Base-by-base conservation (phyloP, 2,113 vertebrate species). In the Aphyosemion australe region DNA sequence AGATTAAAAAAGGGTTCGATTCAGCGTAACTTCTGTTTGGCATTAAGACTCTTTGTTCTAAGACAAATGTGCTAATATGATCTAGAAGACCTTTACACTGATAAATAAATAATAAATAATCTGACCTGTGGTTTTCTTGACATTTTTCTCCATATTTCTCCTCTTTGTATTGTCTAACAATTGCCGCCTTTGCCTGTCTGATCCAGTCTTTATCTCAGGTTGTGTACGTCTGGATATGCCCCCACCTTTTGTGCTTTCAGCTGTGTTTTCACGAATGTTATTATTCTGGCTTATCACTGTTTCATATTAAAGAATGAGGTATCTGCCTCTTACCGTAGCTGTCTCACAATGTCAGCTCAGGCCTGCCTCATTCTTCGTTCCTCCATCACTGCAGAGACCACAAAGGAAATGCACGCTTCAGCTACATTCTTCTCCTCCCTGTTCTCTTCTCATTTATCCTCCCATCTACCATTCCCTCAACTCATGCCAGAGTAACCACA, bases 401-500 rank as follows among this genome's bases (percentile, higher is more conserved):
- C 61, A 69, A 32, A 70, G 61, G 14, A 16, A 70, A 37, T 59
- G 21, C 19, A 19, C 53, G 67, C 63, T 63, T 71, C 58, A 74
- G 70, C 66, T 45, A 52, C 62, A 74, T 74, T 56, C 26, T 50
- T 48, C 62, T 42, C 39, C 55, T 46, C 19, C 43, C 50, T 47
- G 2, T 32, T 57, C 43, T 39, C 49, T 42, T 75, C 75, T 69
- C 49, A 59, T 78, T 67, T 69, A 57, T 65, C 34, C 45, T 63
- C 50, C 45, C 39, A 14, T 65, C 61, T 39, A 16, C 66, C 42
- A 58, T 70, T 65, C 70, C 46, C 61, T 68, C 61, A 37, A 59
- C 57, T 71, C 70, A 14, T n/a, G 64, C 64, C 66, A 62, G 74
- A 77, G 65, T 21, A 77, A 76, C 76, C 68, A 78, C 80, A 79